Percentiles rank a stretch among this genome's conserved stretches.
These are phyloP conservation scores for Euzetes globulus DNA, from an alignment of 2,888 invertebrate genomes.

Conservation along the genomic window DNA sequence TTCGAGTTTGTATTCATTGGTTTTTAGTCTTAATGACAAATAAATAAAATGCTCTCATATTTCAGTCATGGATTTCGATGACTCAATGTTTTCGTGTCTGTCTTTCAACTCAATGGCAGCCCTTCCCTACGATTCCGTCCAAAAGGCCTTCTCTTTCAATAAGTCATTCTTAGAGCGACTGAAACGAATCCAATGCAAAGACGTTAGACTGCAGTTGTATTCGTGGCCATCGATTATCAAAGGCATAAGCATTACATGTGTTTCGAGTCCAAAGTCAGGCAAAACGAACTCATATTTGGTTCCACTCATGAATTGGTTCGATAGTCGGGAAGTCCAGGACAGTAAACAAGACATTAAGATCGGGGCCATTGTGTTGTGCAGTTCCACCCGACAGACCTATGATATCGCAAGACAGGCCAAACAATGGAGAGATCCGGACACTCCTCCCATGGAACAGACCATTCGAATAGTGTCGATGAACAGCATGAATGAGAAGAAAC, in stretches of 20 bases:
- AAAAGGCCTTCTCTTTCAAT: neutral
- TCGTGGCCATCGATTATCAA: conserved; percentile 27
- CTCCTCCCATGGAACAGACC: neutral
- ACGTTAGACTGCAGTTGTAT: neutral
- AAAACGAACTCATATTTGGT: conserved; percentile 32
- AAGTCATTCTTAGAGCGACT: conserved; percentile 1
- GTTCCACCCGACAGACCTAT: neutral
- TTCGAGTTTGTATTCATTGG: neutral
- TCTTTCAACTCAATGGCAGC: neutral
- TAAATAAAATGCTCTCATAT: neutral
- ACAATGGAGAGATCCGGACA: neutral
- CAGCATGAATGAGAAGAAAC: neutral
- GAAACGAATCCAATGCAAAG: neutral
- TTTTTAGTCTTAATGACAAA: too few species aligned
- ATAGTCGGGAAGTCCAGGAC: neutral
- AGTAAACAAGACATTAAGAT: neutral
- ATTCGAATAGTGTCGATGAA: neutral
- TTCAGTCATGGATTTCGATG: neutral
- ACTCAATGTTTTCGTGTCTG: neutral
- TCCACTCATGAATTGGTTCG: conserved; percentile 15
- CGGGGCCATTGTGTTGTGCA: conserved; percentile 24
- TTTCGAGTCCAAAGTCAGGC: conserved; percentile 22
- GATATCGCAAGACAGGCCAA: conserved; percentile 10
- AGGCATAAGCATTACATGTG: conserved; percentile 11
- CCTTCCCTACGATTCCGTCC: neutral